Evolutionary conservation across 2,888 invertebrate species (phyloP), one percentile per base, ranked within the genome.

Genomic region (Clistopyga incitator): DNA sequence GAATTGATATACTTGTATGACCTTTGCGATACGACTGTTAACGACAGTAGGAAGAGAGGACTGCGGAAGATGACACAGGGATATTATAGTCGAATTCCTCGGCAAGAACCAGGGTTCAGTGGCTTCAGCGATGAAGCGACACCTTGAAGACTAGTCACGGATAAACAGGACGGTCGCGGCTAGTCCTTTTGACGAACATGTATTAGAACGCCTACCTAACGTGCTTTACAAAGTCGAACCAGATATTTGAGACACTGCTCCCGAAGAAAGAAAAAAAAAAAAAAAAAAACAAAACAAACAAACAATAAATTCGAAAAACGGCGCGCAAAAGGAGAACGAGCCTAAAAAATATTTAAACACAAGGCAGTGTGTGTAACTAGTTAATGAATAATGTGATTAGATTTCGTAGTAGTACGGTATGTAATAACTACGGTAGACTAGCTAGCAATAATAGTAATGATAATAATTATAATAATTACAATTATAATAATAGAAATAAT

Each of bases 351-450:
- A 61, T n/a, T 75, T 79, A 86, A 85, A 83, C 81, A 77, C 79
- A 13, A 70, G 78, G 82, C 76, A 65, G 72, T 72, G 78, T 71
- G 72, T 67, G 67, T 80, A 81, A 88, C 84, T 88, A 82, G 72
- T 70, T 47, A 88, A 87, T 86, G 86, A 85, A 89, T 87, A 84
- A 88, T 84, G 88, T 85, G 88, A 87, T 86, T 89, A 88, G 89
- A 85, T 83, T 71, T 84, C 86, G 86, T 88, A 85, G 85, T 88
- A 84, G 82, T 77, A 50, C 61, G 71, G 59, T 64, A 64, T 72
- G 72, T 61, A 74, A 81, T 38, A 61, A 74, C 59, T 64, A 84
- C 71, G 70, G 52, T 84, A 84, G 81, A 65, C 54, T 84, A 84
- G 64, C 70, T 84, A 84, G 81, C n/a, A 38, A 83, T 80, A 80